Percentiles rank a stretch among this genome's conserved stretches.
Conservation (phyloP, 1,140 invertebrate species). For the Metaphire vulgaris region DNA sequence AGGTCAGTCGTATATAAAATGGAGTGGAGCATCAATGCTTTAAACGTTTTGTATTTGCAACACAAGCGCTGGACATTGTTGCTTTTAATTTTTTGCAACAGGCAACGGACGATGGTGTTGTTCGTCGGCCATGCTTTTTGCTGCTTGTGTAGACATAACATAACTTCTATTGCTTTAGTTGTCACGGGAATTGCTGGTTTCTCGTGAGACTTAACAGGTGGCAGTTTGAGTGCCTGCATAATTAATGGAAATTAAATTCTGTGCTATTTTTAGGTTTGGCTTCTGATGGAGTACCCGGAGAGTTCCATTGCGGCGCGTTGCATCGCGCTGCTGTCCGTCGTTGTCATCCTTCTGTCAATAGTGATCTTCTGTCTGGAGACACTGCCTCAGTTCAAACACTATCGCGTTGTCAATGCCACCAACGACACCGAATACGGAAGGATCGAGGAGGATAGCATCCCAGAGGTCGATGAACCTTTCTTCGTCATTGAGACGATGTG, state of each 20-base stretch:
- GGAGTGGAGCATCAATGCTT: too few species aligned
- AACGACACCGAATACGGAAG: conserved; percentile 31
- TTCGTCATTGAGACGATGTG: conserved; percentile 51
- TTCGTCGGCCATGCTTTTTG: neutral
- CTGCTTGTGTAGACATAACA: too few species aligned
- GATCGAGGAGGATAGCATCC: conserved; percentile 50
- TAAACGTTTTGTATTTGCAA: too few species aligned
- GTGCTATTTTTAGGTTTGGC: conserved; percentile 59
- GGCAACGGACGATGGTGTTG: neutral
- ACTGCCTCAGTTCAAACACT: conserved; percentile 60
- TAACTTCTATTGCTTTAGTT: neutral
- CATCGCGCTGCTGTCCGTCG: conserved; percentile 98
- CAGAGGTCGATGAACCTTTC: conserved; percentile 49
- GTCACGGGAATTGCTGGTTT: too few species aligned
- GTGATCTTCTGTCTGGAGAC: conserved; percentile 99
- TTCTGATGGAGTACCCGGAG: conserved; percentile 98
- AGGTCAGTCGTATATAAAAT: too few species aligned
- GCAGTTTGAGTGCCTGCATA: neutral
- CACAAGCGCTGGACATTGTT: too few species aligned
- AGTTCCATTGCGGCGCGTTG: conserved; percentile 95
- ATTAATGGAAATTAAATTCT: neutral
- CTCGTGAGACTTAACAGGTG: neutral
- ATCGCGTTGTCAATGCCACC: conserved; percentile 27
- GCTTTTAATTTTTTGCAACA: too few species aligned
- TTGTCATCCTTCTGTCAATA: conserved; percentile 94